A percentile compares a stretch with the other conserved stretches of the same genome.
phyloP scores from a whole-genome alignment of 2,113 vertebrate genomes.

The Caretta caretta region DNA sequence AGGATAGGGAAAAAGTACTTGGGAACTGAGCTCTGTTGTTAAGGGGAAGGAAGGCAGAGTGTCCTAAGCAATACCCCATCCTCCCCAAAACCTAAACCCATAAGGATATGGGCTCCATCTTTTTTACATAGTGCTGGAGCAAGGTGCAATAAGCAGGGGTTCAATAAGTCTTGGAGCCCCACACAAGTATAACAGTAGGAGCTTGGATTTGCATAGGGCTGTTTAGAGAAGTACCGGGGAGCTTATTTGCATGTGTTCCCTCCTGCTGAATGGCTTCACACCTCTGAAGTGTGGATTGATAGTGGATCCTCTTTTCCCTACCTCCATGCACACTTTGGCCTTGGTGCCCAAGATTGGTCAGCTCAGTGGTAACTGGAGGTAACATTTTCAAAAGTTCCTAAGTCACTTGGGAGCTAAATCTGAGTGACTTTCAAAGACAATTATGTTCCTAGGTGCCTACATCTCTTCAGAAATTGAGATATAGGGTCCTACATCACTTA shows the following conservation, averaged over 20 bases:
- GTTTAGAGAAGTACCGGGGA: background rate
- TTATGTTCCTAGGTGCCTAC: background rate
- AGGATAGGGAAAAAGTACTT: background rate
- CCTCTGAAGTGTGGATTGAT: background rate
- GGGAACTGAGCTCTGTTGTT: background rate
- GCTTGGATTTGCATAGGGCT: background rate
- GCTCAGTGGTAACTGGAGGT: background rate
- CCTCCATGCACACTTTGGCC: background rate
- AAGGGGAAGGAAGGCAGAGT: background rate
- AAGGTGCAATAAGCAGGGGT: no score
- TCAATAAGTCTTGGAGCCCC: background rate
- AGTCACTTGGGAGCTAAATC: background rate
- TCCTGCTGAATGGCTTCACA: background rate
- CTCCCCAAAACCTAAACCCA: background rate
- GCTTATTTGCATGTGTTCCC: background rate
- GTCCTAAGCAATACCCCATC: background rate
- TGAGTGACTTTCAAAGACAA: background rate
- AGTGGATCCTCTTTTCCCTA: background rate
- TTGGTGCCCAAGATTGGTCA: background rate
- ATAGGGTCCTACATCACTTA: background rate
- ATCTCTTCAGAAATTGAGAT: slow-evolving; percentile 1
- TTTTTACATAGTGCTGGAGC: background rate
- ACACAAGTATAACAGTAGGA: background rate
- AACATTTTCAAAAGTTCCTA: background rate
- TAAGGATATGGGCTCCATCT: background rate